These are phyloP conservation scores for Adelphocoris suturalis DNA, from an alignment of 2,888 invertebrate species.

Conservation along the genomic window DNA sequence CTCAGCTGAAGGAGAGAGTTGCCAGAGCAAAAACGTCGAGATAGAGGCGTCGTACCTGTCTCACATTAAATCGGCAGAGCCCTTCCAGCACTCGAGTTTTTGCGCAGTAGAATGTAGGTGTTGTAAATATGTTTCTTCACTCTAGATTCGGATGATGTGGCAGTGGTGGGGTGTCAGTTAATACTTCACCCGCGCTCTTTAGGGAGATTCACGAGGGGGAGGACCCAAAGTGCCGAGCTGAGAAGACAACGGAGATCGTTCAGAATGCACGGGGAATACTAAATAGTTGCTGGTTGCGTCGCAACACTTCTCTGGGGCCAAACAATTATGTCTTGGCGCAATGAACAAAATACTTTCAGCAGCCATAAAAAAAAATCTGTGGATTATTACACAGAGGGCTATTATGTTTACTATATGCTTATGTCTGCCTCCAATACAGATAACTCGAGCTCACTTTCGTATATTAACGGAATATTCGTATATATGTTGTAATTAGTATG, in stretches of 20 bases:
- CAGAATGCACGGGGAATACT: neutral
- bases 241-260: conserved; percentile 13
- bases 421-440: too few species aligned
- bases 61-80: conserved; percentile 24
- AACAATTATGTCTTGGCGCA: neutral
- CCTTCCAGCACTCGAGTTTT: neutral
- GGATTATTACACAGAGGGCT: too few species aligned
- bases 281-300: conserved; percentile 5
- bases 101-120: neutral
- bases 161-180: neutral
- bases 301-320: conserved; percentile 16
- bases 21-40: neutral
- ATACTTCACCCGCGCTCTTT: conserved; percentile 8
- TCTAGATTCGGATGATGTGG: neutral
- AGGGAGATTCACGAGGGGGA: conserved; percentile 13
- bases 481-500: too few species aligned
- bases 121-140: conserved; percentile 42
- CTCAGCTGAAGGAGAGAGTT: neutral
- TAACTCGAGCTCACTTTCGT: too few species aligned
- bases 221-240: neutral
- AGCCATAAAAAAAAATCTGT: too few species aligned
- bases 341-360: neutral
- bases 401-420: too few species aligned
- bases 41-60: neutral
- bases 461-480: too few species aligned